Conservation (phyloP, 2,113 vertebrate species). For the Amphilophus citrinellus region DNA sequence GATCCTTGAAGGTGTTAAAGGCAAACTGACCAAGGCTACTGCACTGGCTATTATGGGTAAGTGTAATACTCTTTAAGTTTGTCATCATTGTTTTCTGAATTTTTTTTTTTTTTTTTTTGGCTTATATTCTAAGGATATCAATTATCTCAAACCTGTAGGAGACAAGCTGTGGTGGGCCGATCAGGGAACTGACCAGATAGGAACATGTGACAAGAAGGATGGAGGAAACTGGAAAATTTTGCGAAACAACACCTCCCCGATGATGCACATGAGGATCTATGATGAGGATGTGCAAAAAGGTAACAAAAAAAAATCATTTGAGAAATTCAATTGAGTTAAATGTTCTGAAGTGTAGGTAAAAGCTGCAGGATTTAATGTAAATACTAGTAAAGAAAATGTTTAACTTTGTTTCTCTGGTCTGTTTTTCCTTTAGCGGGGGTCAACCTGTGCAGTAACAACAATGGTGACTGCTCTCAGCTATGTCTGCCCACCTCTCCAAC, state of each 20-base stretch:
- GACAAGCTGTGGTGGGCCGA: constrained; percentile 98
- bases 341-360: not conserved
- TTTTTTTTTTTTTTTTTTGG: not conserved
- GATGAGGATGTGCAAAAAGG: constrained; percentile 88
- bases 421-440: constrained; percentile 66
- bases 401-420: not conserved
- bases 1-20: constrained; percentile 82
- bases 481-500: constrained; percentile 91
- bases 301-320: not conserved
- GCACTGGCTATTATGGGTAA: constrained; percentile 96
- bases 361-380: not conserved
- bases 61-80: not conserved
- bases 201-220: constrained; percentile 92
- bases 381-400: not conserved
- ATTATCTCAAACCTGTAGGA: constrained; percentile 73
- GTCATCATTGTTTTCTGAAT: not conserved
- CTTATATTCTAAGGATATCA: not conserved
- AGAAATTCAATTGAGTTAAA: not conserved
- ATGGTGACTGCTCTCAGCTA: constrained; percentile 95
- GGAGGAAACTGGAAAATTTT: constrained; percentile 86
- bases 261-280: constrained; percentile 99
- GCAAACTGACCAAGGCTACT: constrained; percentile 90
- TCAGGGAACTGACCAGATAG: constrained; percentile 92
- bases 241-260: constrained; percentile 92
- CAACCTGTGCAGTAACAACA: constrained; percentile 94